Evolutionary conservation across 2,113 vertebrate species (phyloP), one percentile per base, ranked within the genome.

Genomic region (Chascanopsetta lugubris): DNA sequence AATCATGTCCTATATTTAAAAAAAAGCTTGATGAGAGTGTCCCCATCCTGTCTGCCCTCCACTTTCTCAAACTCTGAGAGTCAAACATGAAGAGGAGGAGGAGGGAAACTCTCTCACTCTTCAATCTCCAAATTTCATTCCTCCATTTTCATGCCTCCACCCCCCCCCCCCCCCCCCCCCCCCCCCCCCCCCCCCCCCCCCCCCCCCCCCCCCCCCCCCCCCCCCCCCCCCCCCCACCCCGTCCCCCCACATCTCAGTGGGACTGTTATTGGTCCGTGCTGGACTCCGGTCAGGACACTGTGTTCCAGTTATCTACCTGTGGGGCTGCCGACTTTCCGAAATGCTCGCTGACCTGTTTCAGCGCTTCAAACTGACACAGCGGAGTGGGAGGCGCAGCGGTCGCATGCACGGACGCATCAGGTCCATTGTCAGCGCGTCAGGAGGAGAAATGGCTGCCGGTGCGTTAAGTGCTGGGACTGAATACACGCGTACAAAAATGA

Each of bases 291-390:
- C 6, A 67, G 83, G 78, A 86, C 85, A 78, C 61, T 0, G 61
- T 76, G 80, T 85, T 86, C 87, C 54, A 75, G 73, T 69, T 71
- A 36, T 69, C 64, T 12, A 81, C 81, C 79, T 74, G 79, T 64
- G 76, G 60, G 61, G 57, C 84, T 49, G 63, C 71, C 65, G 78
- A 18, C 62, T 32, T n/a, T n/a, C n/a, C 36, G 1, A 18, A 72
- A 80, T 74, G 77, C 76, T 84, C 76, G n/a, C 71, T 87, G 83
- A 87, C 88, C 79, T 72, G 80, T 57, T 85, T 77, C 48, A n/a
- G 40, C 54, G 68, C 64, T 67, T n/a, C 34, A 27, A 21, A 48
- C 42, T 11, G n/a, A 58, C 50, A 30, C 57, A 42, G 17, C 3
- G 15, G n/a, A n/a, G n/a, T n/a, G n/a, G n/a, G n/a, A n/a, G n/a